Evolutionary conservation across 2,797 vertebrate species (phyloP), one percentile per base, ranked within the genome.

Genomic region (Rhinogobio ventralis): DNA sequence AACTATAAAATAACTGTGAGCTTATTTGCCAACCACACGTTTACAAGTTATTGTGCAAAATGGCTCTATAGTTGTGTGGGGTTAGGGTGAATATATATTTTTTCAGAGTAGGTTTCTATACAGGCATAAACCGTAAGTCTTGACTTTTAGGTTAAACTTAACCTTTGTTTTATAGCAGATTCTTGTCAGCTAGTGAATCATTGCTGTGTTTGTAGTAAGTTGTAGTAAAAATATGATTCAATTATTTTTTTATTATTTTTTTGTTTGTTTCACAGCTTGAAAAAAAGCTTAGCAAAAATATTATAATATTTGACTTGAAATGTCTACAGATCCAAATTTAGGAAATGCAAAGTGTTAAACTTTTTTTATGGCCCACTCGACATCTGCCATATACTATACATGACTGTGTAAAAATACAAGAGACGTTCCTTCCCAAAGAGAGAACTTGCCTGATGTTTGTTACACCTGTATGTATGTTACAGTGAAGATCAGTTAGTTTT

Each of bases 261-360:
- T 15, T n/a, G 0, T n/a, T n/a, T n/a, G 25, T 46, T 72, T 13
- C 39, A 49, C 28, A 36, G 42, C 10, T 51, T 39, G 2, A 74
- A 64, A 64, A 57, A 73, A 30, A 49, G 15, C n/a, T n/a, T 13
- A 49, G 25, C 25, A 73, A 17, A 49, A 82, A 62, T 73, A 74
- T 36, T 5, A 1, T 14, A 60, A 25, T 14, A 45, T 73, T 73
- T 62, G 55, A 73, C 42, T 46, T 81, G 80, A 69, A 49, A 71
- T 39, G 7, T 82, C 80, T 46, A 73, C 80, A 73, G 42, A 82
- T 82, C 80, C 69, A 82, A 19, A 73, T 82, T 73, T 82, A 73
- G 69, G 19, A 64, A 72, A 64, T 45, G 51, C 51, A 51, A 57
- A 53, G 19, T 19, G 25, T 71, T 23, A 17, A 68, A 39, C 33